Conservation (phyloP, 2,113 vertebrate species). For the Athene cunicularia region DNA sequence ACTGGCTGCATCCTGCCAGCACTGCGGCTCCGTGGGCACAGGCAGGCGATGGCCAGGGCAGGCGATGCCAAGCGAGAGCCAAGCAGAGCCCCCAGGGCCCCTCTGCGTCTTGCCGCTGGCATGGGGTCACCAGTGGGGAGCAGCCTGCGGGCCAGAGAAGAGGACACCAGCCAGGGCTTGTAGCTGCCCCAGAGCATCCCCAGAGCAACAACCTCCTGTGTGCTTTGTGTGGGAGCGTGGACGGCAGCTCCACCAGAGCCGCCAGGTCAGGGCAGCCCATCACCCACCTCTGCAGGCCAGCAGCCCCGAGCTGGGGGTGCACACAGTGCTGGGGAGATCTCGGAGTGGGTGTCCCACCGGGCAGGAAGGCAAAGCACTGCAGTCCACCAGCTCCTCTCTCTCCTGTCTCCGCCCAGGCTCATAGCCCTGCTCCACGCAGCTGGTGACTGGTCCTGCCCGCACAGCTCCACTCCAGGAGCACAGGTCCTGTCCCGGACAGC, state of each 20-base stretch:
- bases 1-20: background rate
- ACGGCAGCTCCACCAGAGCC: accelerated
- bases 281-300: background rate
- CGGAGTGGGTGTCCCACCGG: accelerated
- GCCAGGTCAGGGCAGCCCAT: background rate
- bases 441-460: background rate
- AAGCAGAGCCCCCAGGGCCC: background rate
- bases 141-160: background rate
- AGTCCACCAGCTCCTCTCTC: background rate
- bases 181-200: background rate
- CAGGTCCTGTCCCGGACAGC: background rate
- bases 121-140: accelerated
- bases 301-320: accelerated
- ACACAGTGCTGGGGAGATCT: background rate
- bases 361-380: background rate
- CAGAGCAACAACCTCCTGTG: background rate
- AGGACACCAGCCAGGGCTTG: background rate
- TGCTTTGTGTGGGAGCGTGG: background rate
- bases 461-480: background rate
- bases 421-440: background rate
- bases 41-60: background rate
- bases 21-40: background rate
- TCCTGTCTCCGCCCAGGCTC: background rate
- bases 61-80: background rate
- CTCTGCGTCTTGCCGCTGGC: background rate